Evolutionary conservation across 2,888 invertebrate genomes (phyloP), one percentile per base, ranked within the genome.

Genomic region (Autographa gamma): DNA sequence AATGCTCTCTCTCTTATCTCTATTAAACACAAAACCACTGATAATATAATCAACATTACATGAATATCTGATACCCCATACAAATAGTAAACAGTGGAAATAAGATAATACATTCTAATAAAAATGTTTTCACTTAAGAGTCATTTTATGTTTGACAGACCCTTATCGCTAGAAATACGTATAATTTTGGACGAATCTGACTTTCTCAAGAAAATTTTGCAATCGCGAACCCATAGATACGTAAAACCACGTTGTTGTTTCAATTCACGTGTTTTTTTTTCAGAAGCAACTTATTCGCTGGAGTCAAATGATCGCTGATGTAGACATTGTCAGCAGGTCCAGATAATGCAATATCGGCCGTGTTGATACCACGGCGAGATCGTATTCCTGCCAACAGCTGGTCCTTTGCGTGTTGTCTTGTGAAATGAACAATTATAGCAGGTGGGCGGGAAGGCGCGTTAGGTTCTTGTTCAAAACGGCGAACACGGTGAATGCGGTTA

Each of bases 231-330:
- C 77, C 73, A 77, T 11, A 80, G 41, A 16, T 58, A 58, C 32
- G 16, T 8, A 54, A 74, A 78, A 6, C 63, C n/a, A 2, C 52
- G 64, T 31, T 77, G 71, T 58, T 58, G 32, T 56, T 58, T 59
- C 13, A 59, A 32, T n/a, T 65, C 65, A 5, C 65, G 65, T 59
- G 65, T 18, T 11, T 32, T n/a, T n/a, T 38, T 43, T 59, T 58
- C 19, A 59, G 9, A 19, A 65, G 43, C 14, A 43, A 38, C 63
- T 78, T 80, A 58, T 80, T 74, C 7, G 63, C 18, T 4, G 80
- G 80, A 2, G 78, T 77, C 0, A 80, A 71, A 56, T 80, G 80
- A 25, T 80, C 76, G n/a, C 63, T 65, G 1, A 78, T 14, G 62
- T 66, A 80, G 2, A 80, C 3, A 11, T 43, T 43, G 0, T 43